Base-by-base conservation (phyloP, 2,888 invertebrate genomes). In the Crematogaster levior region DNA sequence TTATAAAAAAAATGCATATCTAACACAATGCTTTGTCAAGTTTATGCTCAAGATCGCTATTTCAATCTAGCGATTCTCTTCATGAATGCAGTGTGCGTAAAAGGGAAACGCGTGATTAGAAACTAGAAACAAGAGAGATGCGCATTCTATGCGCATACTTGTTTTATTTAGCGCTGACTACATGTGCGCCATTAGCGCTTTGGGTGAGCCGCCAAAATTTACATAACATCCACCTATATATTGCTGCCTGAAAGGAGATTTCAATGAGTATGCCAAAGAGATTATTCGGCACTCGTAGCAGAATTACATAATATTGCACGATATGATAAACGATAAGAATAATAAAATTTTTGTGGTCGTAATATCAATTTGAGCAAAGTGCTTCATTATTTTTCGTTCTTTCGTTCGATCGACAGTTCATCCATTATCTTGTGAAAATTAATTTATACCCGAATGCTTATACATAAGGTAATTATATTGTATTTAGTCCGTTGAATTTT, bases 111-210 rank as follows among this genome's bases (percentile, higher is more conserved):
- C 77, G 56, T 77, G 73, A 72, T 77, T 72, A 77, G 73, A 77
- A 77, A 77, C 43, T 72, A 27, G 56, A 77, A 53, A 61, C 48
- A 5, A 27, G 53, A 75, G 40, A 75, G 18, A 37, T 6, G 58
- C 1, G 30, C 51, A 30, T 66, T 75, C 75, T 51, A 48, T 24
- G 51, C 27, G 37, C 70, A 70, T 77, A 53, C 10, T 10, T 68
- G 34, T 77, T 77, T 77, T 77, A 77, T 77, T 77, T 72, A 72
- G 24, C 56, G n/a, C 43, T 46, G 73, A 77, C 77, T 72, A 43
- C 12, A n/a, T 2, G 43, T 24, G 21, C 21, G 56, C 43, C 43
- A 72, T 77, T 72, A 72, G 18, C 43, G 43, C 43, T 56, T 70
- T 21, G 24, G 73, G 72, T 77, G 24, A 56, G 24, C 73, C 21